A percentile compares a stretch with the other conserved stretches of the same genome.
phyloP scores from a whole-genome alignment of 1,140 invertebrate genomes.

The Bombus picipes region DNA sequence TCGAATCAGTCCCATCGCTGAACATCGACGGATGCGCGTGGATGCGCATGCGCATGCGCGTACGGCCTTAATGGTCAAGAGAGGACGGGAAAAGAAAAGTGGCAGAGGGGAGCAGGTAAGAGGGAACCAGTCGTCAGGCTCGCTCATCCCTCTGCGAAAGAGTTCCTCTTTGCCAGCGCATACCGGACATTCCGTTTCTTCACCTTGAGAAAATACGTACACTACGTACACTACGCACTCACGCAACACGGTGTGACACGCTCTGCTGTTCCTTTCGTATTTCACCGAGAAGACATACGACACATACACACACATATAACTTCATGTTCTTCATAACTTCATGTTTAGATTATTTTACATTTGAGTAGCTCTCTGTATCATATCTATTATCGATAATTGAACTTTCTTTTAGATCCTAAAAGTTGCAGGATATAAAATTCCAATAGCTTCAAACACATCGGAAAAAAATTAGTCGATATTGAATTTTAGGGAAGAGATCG shows the following conservation, averaged over 20 bases:
- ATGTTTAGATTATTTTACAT: neutral
- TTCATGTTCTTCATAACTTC: neutral
- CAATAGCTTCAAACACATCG: neutral
- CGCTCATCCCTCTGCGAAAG: constrained; percentile 52
- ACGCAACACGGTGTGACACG: constrained; percentile 30
- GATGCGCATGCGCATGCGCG: constrained; percentile 52
- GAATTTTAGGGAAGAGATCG: neutral
- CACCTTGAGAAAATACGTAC: constrained; percentile 67
- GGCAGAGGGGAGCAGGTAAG: constrained; percentile 25
- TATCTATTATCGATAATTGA: neutral
- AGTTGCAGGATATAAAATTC: too few species aligned
- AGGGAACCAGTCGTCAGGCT: constrained; percentile 61
- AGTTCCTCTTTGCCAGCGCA: constrained; percentile 63
- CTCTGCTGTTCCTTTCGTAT: constrained; percentile 25
- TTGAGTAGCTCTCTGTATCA: neutral
- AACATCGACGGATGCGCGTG: constrained; percentile 27
- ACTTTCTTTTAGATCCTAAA: too few species aligned
- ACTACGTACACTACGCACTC: constrained; percentile 43
- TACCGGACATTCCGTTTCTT: constrained; percentile 72
- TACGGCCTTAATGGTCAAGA: constrained; percentile 31
- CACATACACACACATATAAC: neutral
- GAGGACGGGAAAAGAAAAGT: constrained; percentile 30
- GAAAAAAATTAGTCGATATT: neutral
- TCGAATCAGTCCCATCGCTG: constrained; percentile 16
- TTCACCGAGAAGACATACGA: neutral